Conservation (phyloP, 2,113 vertebrate species). For the Pygathrix nemaeus region DNA sequence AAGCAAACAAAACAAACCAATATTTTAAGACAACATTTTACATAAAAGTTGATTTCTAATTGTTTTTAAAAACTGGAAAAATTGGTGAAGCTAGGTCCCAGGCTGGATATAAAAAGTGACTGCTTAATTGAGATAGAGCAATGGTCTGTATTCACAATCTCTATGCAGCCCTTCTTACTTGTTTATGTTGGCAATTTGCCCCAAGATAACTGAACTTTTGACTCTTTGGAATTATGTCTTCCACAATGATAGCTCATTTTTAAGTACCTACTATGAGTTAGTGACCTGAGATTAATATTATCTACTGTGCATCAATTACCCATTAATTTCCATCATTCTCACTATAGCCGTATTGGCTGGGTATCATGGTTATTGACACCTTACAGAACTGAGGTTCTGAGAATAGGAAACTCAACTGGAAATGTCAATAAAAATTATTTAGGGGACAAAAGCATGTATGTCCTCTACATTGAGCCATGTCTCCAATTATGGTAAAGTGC, state of each 20-base stretch:
- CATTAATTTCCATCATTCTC: not conserved
- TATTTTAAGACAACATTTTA: not conserved
- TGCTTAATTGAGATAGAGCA: fast-evolving
- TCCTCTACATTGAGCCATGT: not conserved
- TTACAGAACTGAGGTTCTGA: not conserved
- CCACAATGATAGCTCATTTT: not conserved
- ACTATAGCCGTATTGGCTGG: not conserved
- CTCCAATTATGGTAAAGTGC: not conserved
- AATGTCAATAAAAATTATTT: not conserved
- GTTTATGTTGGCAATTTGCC: not conserved
- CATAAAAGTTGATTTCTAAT: not conserved
- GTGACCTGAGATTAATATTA: not conserved
- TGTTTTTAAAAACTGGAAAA: not conserved
- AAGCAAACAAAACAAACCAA: not conserved
- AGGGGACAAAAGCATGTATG: not conserved
- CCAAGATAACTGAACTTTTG: not conserved
- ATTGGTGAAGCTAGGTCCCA: not conserved
- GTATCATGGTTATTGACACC: not conserved
- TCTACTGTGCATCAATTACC: too few relatives aligned
- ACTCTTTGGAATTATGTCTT: not conserved
- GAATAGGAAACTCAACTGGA: not conserved
- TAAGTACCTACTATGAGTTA: not conserved
- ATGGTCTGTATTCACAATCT: not conserved
- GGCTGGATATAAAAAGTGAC: not conserved
- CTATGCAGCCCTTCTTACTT: not conserved